Conservation (phyloP, 2,888 invertebrate species). For the Meta bourneti region DNA sequence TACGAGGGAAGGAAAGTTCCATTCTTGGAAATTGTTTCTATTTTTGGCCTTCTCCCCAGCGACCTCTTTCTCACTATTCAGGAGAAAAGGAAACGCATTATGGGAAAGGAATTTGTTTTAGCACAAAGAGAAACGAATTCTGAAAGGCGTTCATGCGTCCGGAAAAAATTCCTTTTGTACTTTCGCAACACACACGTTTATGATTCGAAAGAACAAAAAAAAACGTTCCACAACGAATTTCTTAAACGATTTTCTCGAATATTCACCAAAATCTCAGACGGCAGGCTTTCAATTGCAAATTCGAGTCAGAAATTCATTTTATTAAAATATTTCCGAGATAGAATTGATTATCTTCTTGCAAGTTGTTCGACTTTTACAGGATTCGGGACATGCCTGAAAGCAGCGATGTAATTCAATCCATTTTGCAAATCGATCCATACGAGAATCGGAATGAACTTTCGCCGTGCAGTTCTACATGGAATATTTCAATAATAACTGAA, state of each 20-base stretch:
- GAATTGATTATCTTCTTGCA: background rate
- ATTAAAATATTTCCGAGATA: background rate
- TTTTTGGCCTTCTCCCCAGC: background rate
- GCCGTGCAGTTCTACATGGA: too few relatives aligned
- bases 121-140: slow-evolving; percentile 16
- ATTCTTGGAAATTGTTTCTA: slow-evolving; percentile 58
- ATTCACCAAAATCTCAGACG: background rate
- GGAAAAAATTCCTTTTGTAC: background rate
- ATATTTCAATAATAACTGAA: too few relatives aligned
- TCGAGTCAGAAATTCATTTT: background rate
- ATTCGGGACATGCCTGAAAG: too few relatives aligned
- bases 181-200: background rate
- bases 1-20: slow-evolving; percentile 31
- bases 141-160: slow-evolving; percentile 5
- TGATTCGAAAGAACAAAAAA: background rate
- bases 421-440: too few relatives aligned
- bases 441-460: too few relatives aligned
- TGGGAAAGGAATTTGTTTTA: slow-evolving; percentile 19
- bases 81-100: background rate
- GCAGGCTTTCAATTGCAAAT: background rate
- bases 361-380: too few relatives aligned
- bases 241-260: background rate
- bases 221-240: background rate
- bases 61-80: background rate
- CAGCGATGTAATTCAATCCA: too few relatives aligned